Conservation (phyloP, 2,113 vertebrate genomes). For the Callopanchax toddi region DNA sequence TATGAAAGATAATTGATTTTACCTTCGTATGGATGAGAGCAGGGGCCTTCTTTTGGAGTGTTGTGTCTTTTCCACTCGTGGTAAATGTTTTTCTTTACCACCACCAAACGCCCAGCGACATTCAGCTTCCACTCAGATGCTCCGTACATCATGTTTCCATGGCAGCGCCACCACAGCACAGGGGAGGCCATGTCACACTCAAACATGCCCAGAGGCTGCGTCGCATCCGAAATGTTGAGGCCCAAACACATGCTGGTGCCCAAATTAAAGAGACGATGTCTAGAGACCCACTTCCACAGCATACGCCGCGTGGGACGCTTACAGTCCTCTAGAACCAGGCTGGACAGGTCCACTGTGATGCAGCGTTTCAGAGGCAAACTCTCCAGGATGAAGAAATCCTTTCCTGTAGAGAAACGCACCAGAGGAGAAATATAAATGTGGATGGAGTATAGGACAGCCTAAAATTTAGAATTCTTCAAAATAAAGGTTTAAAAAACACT, state of each 20-base stretch:
- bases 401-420: conserved; percentile 72
- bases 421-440: no score
- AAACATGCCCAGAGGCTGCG: conserved; percentile 80
- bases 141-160: conserved; percentile 77
- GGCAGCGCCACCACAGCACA: conserved; percentile 86
- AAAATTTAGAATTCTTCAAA: no score
- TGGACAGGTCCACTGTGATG: conserved; percentile 73
- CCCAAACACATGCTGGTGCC: conserved; percentile 87
- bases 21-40: conserved; percentile 89
- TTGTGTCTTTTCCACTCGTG: conserved; percentile 84
- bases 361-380: conserved; percentile 82
- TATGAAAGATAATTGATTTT: no score
- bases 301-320: conserved; percentile 77
- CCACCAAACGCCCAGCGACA: conserved; percentile 73
- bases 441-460: no score
- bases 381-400: conserved; percentile 89
- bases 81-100: conserved; percentile 76
- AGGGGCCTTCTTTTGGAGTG: conserved; percentile 83
- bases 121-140: conserved; percentile 81
- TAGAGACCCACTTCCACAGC: conserved; percentile 96
- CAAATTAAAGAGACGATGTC: conserved; percentile 86
- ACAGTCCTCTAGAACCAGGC: conserved; percentile 85
- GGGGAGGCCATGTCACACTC: conserved; percentile 82
- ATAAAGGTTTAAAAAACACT: not conserved
- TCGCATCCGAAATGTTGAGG: conserved; percentile 78